These are phyloP conservation scores for Lepus oiostolus DNA, from an alignment of 2,797 vertebrate genomes.

Conservation along the genomic window DNA sequence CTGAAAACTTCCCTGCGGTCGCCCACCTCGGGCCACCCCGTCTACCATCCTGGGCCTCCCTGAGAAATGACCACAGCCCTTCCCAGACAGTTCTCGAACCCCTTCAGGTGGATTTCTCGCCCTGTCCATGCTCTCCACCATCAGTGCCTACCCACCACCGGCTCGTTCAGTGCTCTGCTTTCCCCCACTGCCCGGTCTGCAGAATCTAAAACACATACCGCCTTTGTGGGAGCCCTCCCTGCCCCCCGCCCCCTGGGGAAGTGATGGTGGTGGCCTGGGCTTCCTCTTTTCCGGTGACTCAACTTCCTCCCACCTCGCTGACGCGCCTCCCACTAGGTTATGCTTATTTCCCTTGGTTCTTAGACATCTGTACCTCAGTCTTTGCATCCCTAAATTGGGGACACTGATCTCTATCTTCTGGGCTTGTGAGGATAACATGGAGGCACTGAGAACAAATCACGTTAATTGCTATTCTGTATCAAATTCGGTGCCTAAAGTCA, in stretches of 20 bases:
- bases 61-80: background rate
- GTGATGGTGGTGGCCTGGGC: background rate
- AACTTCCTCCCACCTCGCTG: slow-evolving; percentile 1
- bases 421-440: background rate
- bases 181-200: background rate
- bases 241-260: background rate
- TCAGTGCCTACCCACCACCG: background rate
- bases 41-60: background rate
- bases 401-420: background rate
- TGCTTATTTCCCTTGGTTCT: slow-evolving; percentile 33
- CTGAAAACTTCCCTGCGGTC: background rate
- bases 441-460: background rate
- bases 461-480: slow-evolving; percentile 8
- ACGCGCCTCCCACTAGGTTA: background rate
- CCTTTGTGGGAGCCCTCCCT: background rate
- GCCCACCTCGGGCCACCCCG: background rate
- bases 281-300: slow-evolving; percentile 64
- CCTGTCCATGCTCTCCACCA: background rate
- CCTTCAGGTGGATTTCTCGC: background rate
- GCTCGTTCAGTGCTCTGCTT: background rate
- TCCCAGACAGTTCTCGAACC: background rate
- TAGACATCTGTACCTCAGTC: background rate
- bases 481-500: background rate
- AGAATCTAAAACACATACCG: slow-evolving; percentile 9
- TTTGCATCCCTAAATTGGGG: slow-evolving; percentile 48